Evolutionary conservation across 2,797 vertebrate genomes (phyloP), one percentile per base, ranked within the genome.

Genomic region (Acanthurus tractus): DNA sequence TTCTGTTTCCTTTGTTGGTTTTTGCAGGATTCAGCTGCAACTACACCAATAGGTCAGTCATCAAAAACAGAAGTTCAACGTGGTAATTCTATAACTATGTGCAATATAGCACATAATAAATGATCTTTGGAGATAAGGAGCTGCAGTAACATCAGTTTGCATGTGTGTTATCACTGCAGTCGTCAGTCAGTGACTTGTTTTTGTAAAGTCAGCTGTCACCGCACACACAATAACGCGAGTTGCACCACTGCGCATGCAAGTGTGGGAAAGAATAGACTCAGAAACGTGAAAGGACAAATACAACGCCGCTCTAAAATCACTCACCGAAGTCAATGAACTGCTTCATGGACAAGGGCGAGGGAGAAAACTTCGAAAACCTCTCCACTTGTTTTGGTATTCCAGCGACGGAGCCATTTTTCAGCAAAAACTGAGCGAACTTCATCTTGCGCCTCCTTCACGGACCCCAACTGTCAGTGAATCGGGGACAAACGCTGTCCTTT

Each of bases 321-420:
- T 97, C 88, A 99, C 98, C 98, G 20, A 99, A 99, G 91, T 99
- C 98, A 85, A 99, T 90, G 80, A 99, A 95, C 89, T 99, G 98
- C 87, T 99, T 99, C 92, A 99, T 99, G 45, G 98, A 99, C 54
- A 99, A 89, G 0, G 98, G 98, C 11, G 97, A 99, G 0, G 98
- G 98, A 0, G 97, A 98, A 79, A 96, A 99, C 77, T 97, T 97
- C 2, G 97, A 96, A 78, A 99, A 99, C 74, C 93, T 91, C 84
- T 99, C 98, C 86, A 98, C 97, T 76, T 97, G 96, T 53, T 91
- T 95, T 1, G 96, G 97, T 68, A 95, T 90, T 11, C 94, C 92
- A 65, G 86, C 89, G 36, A 91, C 74, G 0, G 93, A 90, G 75
- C 89, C 77, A 74, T 91, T 96, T 76, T 95, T 96, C 78, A 95